A percentile compares a stretch with the other conserved stretches of the same genome.
Conservation (phyloP, 2,888 invertebrate species). For the Parnassius orleans region DNA sequence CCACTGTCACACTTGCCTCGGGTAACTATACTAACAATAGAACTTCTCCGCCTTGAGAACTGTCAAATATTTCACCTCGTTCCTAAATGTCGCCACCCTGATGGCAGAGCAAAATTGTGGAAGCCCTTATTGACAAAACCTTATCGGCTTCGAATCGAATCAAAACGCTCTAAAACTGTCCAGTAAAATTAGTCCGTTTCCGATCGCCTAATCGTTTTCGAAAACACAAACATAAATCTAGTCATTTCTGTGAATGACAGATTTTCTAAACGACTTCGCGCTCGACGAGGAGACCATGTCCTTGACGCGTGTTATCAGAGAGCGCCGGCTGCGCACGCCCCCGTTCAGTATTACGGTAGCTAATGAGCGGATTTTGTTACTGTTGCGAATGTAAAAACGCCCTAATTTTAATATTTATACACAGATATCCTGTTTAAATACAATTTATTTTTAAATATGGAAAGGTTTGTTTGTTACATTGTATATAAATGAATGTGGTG, state of each 20-base stretch:
- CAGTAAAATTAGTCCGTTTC: too few relatives aligned
- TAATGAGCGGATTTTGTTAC: neutral
- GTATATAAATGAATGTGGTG: too few relatives aligned
- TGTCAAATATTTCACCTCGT: too few relatives aligned
- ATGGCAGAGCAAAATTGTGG: too few relatives aligned
- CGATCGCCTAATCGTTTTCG: too few relatives aligned
- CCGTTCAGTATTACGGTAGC: slow-evolving; percentile 4
- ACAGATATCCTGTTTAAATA: neutral
- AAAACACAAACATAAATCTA: neutral
- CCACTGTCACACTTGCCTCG: too few relatives aligned
- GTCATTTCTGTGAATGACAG: neutral
- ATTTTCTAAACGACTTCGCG: neutral
- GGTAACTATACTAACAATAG: neutral
- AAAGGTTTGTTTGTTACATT: too few relatives aligned
- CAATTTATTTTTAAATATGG: too few relatives aligned
- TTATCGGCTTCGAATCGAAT: too few relatives aligned
- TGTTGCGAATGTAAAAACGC: neutral
- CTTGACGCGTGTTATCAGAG: slow-evolving; percentile 12
- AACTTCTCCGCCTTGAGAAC: neutral
- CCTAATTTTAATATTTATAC: neutral
- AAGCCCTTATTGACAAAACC: too few relatives aligned
- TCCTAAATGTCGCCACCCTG: too few relatives aligned
- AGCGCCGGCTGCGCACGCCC: slow-evolving; percentile 1
- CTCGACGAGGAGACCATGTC: neutral
- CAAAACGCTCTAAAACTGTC: too few relatives aligned